Evolutionary conservation across 2,113 vertebrate species (phyloP), one percentile per base, ranked within the genome.

Genomic region (Protobothrops mucrosquamatus): DNA sequence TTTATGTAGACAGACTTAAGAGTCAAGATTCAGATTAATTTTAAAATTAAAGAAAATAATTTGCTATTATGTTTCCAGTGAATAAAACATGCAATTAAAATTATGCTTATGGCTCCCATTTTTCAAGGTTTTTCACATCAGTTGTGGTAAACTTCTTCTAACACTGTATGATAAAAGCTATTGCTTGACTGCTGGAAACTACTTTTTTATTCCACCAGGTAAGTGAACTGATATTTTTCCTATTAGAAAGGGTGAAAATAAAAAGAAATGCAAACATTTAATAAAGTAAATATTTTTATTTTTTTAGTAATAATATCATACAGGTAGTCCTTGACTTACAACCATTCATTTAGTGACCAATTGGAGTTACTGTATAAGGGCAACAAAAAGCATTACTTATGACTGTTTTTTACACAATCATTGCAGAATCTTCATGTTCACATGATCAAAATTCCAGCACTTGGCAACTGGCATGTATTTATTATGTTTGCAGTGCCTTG

Each of bases 171-270:
- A 96, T 93, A 95, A 97, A 5, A 69, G 95, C 0, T 98, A 98
- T 74, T 34, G 3, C 15, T 94, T 98, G 93, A 93, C 94, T 92
- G n/a, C 94, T 29, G 98, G 98, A 4, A 97, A 98, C 94, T 96
- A 11, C 20, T 98, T 98, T 90, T 98, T 96, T 94, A 95, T 98
- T 95, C 98, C 98, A 95, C 89, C 97, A 94, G 98, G 98, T 98
- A 95, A 96, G 97, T 85, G n/a, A 4, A 0, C 8, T 92, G 46
- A 26, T 74, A 12, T 23, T 87, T 59, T 61, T 14, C 4, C 26
- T 48, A 88, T 0, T 15, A 24, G 22, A 88, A n/a, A 52, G 54
- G 57, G 11, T 34, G 59, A 89, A 93, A 94, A 39, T 6, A 0
- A 22, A 92, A 9, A 24, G 3, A 20, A 81, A 59, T 34, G 2